Conservation (phyloP, 2,888 invertebrate genomes). For the Torymus aiolomorphi region DNA sequence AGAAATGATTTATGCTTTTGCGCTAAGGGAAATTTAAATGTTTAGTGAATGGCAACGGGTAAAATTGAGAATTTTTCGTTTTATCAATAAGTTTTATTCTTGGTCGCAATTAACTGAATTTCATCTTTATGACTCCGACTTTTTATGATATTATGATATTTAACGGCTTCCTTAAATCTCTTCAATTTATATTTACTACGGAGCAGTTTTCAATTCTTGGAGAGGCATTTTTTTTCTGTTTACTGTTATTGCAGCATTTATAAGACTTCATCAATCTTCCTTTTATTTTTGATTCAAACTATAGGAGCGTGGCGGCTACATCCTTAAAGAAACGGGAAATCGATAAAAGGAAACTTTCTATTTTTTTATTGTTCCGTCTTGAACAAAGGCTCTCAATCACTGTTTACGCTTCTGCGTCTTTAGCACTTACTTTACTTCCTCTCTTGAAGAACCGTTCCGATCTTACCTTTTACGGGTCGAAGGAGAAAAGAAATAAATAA, state of each 20-base stretch:
- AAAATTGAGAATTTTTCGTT: no score
- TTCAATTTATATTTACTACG: no score
- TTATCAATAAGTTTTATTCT: no score
- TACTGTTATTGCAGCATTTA: slow-evolving; percentile 4
- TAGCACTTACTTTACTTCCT: slow-evolving; percentile 34
- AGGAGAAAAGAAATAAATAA: no score
- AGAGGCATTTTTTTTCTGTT: slow-evolving; percentile 1
- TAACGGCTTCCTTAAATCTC: no score
- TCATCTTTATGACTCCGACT: no score
- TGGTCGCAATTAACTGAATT: no score
- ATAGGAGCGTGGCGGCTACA: slow-evolving; percentile 3
- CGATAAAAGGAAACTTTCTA: slow-evolving; percentile 34
- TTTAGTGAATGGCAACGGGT: no score
- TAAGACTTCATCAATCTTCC: slow-evolving; percentile 9
- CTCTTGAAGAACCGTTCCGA: neutral
- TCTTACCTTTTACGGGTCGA: neutral
- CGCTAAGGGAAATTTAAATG: no score
- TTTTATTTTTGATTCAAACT: neutral
- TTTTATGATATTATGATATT: no score
- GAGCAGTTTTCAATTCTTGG: no score
- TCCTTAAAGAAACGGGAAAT: slow-evolving; percentile 14
- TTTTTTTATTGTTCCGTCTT: slow-evolving; percentile 31
- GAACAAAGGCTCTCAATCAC: slow-evolving; percentile 43
- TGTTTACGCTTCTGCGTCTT: slow-evolving; percentile 33
- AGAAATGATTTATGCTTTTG: no score